Evolutionary conservation across 1,140 invertebrate species (phyloP), one percentile per base, ranked within the genome.

Genomic region (Ooceraea biroi): DNA sequence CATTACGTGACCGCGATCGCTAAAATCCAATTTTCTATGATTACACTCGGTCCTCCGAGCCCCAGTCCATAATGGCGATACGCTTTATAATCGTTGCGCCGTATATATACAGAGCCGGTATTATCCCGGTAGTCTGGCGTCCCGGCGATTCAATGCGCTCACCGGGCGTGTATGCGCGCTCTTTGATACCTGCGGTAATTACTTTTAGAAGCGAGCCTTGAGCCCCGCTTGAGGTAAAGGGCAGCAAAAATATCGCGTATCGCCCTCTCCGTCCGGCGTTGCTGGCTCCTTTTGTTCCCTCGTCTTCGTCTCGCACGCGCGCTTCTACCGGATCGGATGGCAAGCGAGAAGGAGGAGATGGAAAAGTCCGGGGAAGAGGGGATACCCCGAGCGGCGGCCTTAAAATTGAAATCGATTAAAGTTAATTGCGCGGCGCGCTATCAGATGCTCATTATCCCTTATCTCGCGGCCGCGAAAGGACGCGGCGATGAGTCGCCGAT

Each of bases 351-450:
- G 84, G 48, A 12, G 36, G 7, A n/a, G n/a, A n/a, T 55, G 55
- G 61, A 74, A 73, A 69, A 87, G 50, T 44, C 65, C 66, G 52
- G 65, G 52, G 46, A 44, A 22, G 25, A 41, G 44, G 55, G 2
- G 55, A 41, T 3, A 36, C 36, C 36, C 36, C 7, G 36, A 36
- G 7, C 36, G 10, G 36, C 65, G 25, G 11, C 36, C 58, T 87
- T 80, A 68, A 76, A 89, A 85, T 89, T 72, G 74, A 10, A 89
- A 87, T 68, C 78, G 88, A 90, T 89, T 89, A 87, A 82, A 87
- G 88, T 89, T 89, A 90, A 89, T 90, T 85, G 85, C 85, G 30
- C 3, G 22, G 8, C 77, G 22, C 55, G 48, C 58, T 89, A 85
- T 88, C 86, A 48, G 84, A 89, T 85, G 57, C 84, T 82, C 85